Evolutionary conservation across 2,888 invertebrate genomes (phyloP).

Genomic region (Scaptomyza polygonia): DNA sequence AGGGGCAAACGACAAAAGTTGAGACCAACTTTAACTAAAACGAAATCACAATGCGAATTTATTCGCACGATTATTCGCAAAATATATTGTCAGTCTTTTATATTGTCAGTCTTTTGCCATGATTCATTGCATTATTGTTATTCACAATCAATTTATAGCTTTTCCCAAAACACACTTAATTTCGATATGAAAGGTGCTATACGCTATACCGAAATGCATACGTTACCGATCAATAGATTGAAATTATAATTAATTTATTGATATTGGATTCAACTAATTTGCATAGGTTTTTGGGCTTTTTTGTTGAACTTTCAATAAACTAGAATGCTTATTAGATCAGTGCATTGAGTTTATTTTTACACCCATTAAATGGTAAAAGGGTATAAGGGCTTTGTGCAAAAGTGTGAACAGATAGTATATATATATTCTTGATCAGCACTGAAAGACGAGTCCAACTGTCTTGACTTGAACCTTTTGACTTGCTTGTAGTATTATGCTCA

Average conservation of each 20-base stretch:
- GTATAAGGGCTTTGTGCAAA: too few species aligned
- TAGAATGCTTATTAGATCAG: conserved; percentile 9
- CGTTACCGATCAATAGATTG: background rate
- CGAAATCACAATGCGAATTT: conserved; percentile 3
- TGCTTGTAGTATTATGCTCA: background rate
- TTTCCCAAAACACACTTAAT: background rate
- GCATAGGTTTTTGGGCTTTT: conserved; percentile 13
- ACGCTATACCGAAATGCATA: conserved; percentile 5
- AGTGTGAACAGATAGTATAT: too few species aligned
- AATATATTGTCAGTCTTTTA: conserved; percentile 14
- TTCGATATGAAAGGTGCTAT: background rate
- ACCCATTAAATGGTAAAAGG: too few species aligned
- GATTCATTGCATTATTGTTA: conserved; percentile 12
- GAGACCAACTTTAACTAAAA: background rate
- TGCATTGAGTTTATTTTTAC: too few species aligned
- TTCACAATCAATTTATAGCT: background rate
- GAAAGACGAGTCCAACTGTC: too few species aligned
- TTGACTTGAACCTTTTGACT: too few species aligned
- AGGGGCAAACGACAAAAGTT: background rate
- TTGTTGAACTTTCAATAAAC: conserved; percentile 4
- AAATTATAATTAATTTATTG: background rate
- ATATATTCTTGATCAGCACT: too few species aligned
- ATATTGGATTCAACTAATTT: conserved; percentile 17
- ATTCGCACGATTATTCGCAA: too few species aligned
- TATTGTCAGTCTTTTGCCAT: conserved; percentile 15